Conservation (phyloP, 2,888 invertebrate species). For the Drosophila barbarae region DNA sequence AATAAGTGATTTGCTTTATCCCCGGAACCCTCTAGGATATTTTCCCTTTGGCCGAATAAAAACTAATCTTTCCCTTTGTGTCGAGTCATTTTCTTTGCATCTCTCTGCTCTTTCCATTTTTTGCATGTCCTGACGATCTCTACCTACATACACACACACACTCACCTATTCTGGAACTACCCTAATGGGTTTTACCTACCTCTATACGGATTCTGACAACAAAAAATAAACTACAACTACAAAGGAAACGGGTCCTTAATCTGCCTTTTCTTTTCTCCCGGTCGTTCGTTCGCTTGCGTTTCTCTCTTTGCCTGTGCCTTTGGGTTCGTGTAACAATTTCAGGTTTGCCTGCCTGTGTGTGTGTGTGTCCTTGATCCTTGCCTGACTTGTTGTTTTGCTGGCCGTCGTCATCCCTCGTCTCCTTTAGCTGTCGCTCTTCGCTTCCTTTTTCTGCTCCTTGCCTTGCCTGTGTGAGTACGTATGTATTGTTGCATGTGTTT, state of each 20-base stretch:
- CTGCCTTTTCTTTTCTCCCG: constrained; percentile 52
- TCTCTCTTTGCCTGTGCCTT: constrained; percentile 17
- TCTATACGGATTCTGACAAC: constrained; percentile 4
- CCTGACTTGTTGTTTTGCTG: constrained; percentile 56
- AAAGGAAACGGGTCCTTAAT: constrained; percentile 74
- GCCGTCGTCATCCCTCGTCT: constrained; percentile 48
- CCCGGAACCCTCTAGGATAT: constrained; percentile 1
- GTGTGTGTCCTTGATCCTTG: constrained; percentile 75
- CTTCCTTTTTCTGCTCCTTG: constrained; percentile 51
- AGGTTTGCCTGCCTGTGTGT: constrained; percentile 42
- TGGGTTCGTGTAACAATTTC: constrained; percentile 61
- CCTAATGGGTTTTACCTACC: constrained; percentile 46
- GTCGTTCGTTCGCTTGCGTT: constrained; percentile 21
- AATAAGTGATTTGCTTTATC: constrained; percentile 12
- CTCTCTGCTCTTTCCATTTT: constrained; percentile 31
- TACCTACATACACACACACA: constrained; percentile 6
- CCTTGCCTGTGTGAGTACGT: constrained; percentile 31
- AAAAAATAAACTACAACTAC: constrained; percentile 37
- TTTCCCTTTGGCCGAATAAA: constrained; percentile 11
- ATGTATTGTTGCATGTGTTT: constrained; percentile 6
- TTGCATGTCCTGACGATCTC: constrained; percentile 46
- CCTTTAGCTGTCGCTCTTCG: constrained; percentile 40
- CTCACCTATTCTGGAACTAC: constrained; percentile 49
- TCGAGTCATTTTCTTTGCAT: constrained; percentile 49
- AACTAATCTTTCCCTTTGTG: constrained; percentile 34